Evolutionary conservation across 2,113 vertebrate species (phyloP).

Genomic region (Fulmarus glacialis): DNA sequence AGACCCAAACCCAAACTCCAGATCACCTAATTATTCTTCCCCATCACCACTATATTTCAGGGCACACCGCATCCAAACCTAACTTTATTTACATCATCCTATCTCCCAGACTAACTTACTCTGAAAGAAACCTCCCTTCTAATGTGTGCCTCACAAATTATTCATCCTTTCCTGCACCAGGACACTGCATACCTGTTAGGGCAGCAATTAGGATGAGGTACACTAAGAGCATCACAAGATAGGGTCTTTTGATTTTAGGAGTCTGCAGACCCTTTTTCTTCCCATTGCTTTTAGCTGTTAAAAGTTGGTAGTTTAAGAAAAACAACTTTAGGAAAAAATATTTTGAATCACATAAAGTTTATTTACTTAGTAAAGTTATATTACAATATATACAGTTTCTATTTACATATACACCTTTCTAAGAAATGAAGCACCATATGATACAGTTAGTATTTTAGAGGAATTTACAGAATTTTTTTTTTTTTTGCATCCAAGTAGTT

Average conservation of each 20-base stretch:
- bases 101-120: background rate
- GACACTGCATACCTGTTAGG: background rate
- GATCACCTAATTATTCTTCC: background rate
- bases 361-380: constrained; percentile 50
- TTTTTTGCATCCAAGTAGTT: background rate
- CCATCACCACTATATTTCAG: background rate
- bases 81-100: background rate
- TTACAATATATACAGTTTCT: constrained; percentile 69
- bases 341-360: constrained; percentile 27
- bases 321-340: background rate
- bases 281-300: background rate
- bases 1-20: background rate
- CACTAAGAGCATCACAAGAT: background rate
- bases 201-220: background rate
- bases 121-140: background rate
- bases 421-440: constrained; percentile 35
- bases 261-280: background rate
- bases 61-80: background rate
- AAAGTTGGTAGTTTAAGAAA: background rate
- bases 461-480: constrained; percentile 29
- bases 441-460: constrained; percentile 1
- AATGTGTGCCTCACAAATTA: background rate
- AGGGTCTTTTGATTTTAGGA: background rate
- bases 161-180: background rate
- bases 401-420: constrained; percentile 39